A percentile compares a stretch with the other conserved stretches of the same genome.
Conservation (phyloP, 2,113 vertebrate species). For the Rhinopomastus cyanomelas region DNA sequence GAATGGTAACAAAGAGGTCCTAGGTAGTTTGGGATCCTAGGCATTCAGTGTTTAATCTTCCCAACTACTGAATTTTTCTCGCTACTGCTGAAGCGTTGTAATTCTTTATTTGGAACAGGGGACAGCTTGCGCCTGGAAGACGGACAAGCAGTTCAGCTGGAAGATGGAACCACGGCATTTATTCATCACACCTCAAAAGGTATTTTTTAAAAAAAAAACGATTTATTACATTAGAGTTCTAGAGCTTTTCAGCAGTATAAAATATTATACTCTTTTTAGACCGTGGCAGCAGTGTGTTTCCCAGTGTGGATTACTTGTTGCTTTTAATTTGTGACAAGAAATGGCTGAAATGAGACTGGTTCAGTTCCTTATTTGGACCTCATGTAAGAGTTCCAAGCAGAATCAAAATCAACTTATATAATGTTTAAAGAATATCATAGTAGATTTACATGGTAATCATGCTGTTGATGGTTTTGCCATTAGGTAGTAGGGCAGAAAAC, state of each 20-base stretch:
- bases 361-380: background rate
- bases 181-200: conserved; percentile 97
- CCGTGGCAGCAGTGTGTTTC: background rate
- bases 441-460: background rate
- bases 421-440: background rate
- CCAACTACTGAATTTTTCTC: background rate
- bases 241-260: background rate
- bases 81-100: background rate
- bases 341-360: background rate
- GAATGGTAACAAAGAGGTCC: background rate
- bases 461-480: background rate
- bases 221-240: background rate
- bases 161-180: conserved; percentile 96
- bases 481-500: background rate
- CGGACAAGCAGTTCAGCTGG: conserved; percentile 94
- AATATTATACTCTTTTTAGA: background rate
- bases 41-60: background rate
- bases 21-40: background rate
- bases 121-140: conserved; percentile 94
- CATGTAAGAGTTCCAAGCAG: background rate
- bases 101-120: conserved; percentile 70
- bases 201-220: conserved; percentile 53
- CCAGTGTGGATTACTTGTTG: background rate
- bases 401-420: background rate
- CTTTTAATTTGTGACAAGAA: background rate